A percentile compares a stretch with the other conserved stretches of the same genome.
Evolutionary conservation across 2,797 vertebrate species (phyloP).

Genomic region (Schizopygopsis malacanthus): DNA sequence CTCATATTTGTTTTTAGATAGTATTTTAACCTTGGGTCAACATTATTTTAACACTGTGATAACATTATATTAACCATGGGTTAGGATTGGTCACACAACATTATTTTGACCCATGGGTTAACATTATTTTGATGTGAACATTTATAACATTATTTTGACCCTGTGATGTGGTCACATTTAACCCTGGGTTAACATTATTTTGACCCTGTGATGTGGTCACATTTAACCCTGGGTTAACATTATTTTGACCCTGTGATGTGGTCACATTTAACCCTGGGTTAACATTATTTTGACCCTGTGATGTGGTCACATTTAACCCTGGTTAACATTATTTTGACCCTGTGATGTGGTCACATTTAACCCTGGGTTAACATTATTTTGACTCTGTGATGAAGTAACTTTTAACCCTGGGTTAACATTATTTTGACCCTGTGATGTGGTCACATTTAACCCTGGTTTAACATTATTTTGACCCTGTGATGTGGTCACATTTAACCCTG

Average conservation of each 20-base stretch:
- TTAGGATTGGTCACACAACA: not conserved
- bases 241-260: too few relatives aligned
- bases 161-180: not conserved
- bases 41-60: not conserved
- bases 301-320: not conserved
- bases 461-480: conserved; percentile 18
- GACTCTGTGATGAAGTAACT: fast-evolving
- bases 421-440: fast-evolving
- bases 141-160: not conserved
- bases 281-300: too few relatives aligned
- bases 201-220: not conserved
- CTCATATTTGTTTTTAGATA: too few relatives aligned
- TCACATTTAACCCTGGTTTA: not conserved
- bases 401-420: not conserved
- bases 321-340: not conserved
- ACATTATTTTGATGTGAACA: not conserved
- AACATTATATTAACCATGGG: not conserved
- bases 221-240: too few relatives aligned
- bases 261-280: too few relatives aligned
- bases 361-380: not conserved
- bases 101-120: not conserved
- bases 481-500: too few relatives aligned
- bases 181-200: not conserved
- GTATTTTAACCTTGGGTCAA: not conserved
- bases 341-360: not conserved